These are phyloP conservation scores for Antennarius maculatus DNA, from an alignment of 2,797 vertebrate genomes.

Conservation along the genomic window DNA sequence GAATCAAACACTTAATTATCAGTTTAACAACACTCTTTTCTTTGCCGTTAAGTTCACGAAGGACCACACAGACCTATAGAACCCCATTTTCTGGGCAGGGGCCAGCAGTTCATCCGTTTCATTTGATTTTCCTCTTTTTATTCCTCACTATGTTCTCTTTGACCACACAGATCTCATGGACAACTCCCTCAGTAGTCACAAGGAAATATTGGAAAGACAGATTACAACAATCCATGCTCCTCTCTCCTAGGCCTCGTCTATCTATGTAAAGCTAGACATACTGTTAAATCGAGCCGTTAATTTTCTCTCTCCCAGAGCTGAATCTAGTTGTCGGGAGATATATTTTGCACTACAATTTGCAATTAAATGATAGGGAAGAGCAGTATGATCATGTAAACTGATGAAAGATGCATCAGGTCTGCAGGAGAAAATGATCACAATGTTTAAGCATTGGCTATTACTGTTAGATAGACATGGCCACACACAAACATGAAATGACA, in stretches of 20 bases:
- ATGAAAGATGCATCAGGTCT: conserved; percentile 46
- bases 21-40: conserved; percentile 54
- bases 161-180: conserved; percentile 43
- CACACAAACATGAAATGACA: conserved; percentile 30
- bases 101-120: not conserved
- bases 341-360: conserved; percentile 4
- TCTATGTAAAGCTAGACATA: not conserved
- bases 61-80: conserved; percentile 68
- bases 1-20: conserved; percentile 47
- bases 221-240: conserved; percentile 23
- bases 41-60: conserved; percentile 55
- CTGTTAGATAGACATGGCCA: conserved; percentile 31
- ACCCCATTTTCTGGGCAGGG: conserved; percentile 39
- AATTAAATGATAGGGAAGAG: conserved; percentile 13
- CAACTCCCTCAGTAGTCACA: conserved; percentile 31
- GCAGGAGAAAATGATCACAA: conserved; percentile 51
- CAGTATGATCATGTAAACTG: conserved; percentile 45
- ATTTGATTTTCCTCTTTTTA: conserved; percentile 47
- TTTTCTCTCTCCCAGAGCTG: not conserved
- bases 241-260: not conserved
- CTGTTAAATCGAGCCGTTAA: conserved; percentile 2
- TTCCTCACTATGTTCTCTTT: conserved; percentile 35
- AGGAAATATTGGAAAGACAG: conserved; percentile 18
- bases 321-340: not conserved
- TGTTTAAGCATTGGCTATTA: conserved; percentile 13